Evolutionary conservation across 2,113 vertebrate species (phyloP), one percentile per base, ranked within the genome.

Genomic region (Aphelocoma coerulescens): DNA sequence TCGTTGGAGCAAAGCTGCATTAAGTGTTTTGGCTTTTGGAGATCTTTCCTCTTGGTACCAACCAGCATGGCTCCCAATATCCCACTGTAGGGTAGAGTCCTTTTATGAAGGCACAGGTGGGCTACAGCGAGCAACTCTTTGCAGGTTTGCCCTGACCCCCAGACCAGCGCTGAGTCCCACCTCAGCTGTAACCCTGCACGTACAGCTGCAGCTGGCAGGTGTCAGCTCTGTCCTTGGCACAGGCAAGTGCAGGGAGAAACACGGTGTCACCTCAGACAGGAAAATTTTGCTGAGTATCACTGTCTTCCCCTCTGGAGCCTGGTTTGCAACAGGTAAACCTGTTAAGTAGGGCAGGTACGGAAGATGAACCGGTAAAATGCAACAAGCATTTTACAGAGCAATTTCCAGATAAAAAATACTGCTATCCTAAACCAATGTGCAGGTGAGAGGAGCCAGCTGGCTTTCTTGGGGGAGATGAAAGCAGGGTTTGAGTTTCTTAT

Each of bases 121-220:
- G 61, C 32, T 48, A 8, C 16, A n/a, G 20, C 0, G 5, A 48
- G 16, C 21, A 63, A 79, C 39, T 68, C 20, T 19, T 9, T 6
- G 63, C 39, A 48, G 43, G 8, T 21, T 6, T 0, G 15, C 12
- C 27, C 58, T 18, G 39, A 55, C 19, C 33, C 33, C 61, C 57
- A 48, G 14, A 13, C 4, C 7, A 0, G 58, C 73, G 37, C 10
- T 0, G 5, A n/a, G 37, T 11, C 59, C n/a, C 24, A 27, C 28
- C 35, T 59, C 27, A 13, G 21, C 32, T 37, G 32, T 19, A 57
- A 48, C 44, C 0, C 0, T 2, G 37, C 61, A 16, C 5, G 1
- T 20, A 11, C 5, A 32, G 33, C 59, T 30, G 23, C 35, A 30
- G 41, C 41, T 32, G 69, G 23, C 62, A 44, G 35, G 35, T 12